phyloP scores from a whole-genome alignment of 2,797 vertebrate species.

The Lacerta viridis region DNA sequence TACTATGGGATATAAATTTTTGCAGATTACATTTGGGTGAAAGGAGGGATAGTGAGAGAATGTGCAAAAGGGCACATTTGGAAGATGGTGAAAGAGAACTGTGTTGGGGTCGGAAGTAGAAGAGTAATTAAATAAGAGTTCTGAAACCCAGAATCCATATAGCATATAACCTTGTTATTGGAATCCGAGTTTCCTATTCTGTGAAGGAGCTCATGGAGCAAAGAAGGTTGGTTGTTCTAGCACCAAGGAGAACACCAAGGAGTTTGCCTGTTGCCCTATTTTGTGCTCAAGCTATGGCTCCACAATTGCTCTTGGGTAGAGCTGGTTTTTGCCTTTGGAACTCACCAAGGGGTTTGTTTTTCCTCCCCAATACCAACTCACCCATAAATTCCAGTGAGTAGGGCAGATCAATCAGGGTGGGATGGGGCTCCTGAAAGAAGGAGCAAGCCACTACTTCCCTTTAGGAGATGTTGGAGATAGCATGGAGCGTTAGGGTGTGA shows the following conservation, averaged over 20 bases:
- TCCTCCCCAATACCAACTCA: too few species aligned
- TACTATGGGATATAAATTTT: not conserved
- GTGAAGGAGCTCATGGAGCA: too few species aligned
- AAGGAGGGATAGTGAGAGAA: not conserved
- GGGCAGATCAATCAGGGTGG: not conserved
- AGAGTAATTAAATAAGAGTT: not conserved
- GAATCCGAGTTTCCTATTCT: not conserved
- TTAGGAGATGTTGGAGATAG: not conserved
- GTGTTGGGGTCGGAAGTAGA: not conserved
- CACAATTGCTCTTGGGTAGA: too few species aligned
- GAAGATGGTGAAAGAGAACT: not conserved
- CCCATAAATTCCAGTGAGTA: too few species aligned
- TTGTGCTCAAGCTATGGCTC: too few species aligned
- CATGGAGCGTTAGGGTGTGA: not conserved
- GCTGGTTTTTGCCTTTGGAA: too few species aligned
- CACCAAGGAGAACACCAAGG: too few species aligned
- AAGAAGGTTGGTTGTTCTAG: too few species aligned
- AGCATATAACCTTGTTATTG: not conserved
- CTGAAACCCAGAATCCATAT: not conserved
- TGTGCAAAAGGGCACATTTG: not conserved
- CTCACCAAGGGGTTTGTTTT: too few species aligned
- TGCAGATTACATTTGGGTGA: not conserved
- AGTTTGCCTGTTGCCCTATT: too few species aligned
- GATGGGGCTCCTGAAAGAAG: too few species aligned
- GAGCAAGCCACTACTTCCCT: not conserved